Evolutionary conservation across 2,797 vertebrate species (phyloP).

Genomic region (Brachymystax lenok): DNA sequence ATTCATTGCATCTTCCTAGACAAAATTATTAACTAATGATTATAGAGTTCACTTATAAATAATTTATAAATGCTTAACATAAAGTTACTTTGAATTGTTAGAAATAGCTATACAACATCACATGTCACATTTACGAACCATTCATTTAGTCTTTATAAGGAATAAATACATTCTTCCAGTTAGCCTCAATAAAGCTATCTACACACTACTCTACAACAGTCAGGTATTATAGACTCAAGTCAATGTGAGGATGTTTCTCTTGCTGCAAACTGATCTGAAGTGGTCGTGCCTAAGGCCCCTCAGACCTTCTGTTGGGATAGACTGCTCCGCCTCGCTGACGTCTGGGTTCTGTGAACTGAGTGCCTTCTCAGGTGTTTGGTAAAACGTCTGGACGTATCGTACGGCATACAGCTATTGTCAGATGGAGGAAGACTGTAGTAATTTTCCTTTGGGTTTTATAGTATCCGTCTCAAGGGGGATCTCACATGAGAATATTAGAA

Average conservation of each 20-base stretch:
- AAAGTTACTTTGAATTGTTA: no score
- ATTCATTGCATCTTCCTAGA: background rate
- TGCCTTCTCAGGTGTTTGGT: slow-evolving; percentile 36
- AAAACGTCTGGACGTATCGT: slow-evolving; percentile 32
- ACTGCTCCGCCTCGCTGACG: slow-evolving; percentile 40
- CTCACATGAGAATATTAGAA: background rate
- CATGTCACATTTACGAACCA: background rate
- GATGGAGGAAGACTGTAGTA: background rate
- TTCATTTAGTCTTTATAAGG: background rate
- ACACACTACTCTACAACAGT: slow-evolving; percentile 36
- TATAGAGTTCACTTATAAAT: background rate
- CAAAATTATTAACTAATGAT: slow-evolving; percentile 1
- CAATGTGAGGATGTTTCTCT: slow-evolving; percentile 18
- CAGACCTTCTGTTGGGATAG: slow-evolving; percentile 37
- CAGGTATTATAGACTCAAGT: slow-evolving; percentile 1
- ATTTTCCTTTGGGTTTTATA: background rate
- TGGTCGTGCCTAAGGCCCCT: slow-evolving; percentile 44
- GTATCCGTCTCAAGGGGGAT: background rate
- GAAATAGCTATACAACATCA: no score
- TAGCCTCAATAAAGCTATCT: slow-evolving; percentile 11
- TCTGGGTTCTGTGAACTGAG: slow-evolving; percentile 46
- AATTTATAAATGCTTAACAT: no score
- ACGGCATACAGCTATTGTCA: slow-evolving; percentile 20
- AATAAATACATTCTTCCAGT: background rate
- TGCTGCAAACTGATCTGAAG: slow-evolving; percentile 54